Evolutionary conservation across 2,113 vertebrate species (phyloP).

Genomic region (Axis porcinus): DNA sequence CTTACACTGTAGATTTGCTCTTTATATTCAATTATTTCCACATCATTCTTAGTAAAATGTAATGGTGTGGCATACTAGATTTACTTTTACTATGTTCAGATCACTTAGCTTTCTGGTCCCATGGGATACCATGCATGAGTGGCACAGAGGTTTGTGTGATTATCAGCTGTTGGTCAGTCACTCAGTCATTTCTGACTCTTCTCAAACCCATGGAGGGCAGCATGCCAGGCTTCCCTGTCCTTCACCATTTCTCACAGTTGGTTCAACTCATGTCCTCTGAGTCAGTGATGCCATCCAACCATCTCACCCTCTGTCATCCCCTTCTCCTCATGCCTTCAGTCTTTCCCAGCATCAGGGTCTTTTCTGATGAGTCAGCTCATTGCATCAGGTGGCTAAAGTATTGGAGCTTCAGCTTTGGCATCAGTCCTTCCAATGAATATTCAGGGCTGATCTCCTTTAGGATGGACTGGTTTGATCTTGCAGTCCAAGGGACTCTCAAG

Average conservation of each 20-base stretch:
- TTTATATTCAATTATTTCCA: background rate
- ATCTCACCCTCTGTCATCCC: background rate
- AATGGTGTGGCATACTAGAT: background rate
- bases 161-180: background rate
- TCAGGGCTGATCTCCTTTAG: background rate
- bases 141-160: background rate
- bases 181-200: background rate
- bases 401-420: background rate
- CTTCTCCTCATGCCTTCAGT: background rate
- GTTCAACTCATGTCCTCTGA: background rate
- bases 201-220: background rate
- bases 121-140: background rate
- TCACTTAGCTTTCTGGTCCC: background rate
- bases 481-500: background rate
- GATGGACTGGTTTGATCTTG: background rate
- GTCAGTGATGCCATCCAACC: background rate
- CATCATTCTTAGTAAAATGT: background rate
- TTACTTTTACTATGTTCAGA: background rate
- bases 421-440: background rate
- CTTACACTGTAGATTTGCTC: background rate
- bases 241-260: background rate
- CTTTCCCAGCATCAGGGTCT: background rate
- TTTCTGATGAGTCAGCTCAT: background rate
- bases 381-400: background rate
- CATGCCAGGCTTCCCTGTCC: background rate